Conservation (phyloP, 37 sponge, comb jelly and placozoan species). For the Cladorhizidae sp. region DNA sequence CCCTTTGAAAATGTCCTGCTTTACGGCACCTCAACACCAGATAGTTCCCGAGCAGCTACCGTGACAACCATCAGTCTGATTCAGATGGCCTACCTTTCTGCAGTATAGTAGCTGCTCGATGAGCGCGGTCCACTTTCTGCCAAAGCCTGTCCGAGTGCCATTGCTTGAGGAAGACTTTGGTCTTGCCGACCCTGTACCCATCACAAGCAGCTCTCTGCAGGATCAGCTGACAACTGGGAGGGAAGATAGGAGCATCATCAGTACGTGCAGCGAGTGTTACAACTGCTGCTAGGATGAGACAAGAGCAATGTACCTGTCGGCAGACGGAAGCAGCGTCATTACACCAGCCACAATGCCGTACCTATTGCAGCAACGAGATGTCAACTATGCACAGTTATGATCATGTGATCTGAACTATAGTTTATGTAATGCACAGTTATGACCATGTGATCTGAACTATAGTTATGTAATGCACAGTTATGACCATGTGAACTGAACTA, state of each 20-base stretch:
- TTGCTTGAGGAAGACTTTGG: slow-evolving; percentile 83
- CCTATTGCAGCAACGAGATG: too few species aligned
- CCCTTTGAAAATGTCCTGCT: too few species aligned
- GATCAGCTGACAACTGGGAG: slow-evolving; percentile 41
- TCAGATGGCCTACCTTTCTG: background rate
- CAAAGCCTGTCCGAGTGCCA: slow-evolving; percentile 63
- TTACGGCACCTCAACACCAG: too few species aligned
- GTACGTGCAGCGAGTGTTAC: background rate
- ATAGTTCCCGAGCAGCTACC: too few species aligned
- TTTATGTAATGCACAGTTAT: too few species aligned
- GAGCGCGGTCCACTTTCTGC: slow-evolving; percentile 50
- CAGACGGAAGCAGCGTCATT: background rate
- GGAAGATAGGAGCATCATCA: too few species aligned
- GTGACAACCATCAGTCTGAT: too few species aligned
- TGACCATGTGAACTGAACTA: too few species aligned
- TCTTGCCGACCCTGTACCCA: slow-evolving; percentile 69
- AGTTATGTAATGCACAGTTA: too few species aligned
- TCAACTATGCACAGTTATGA: too few species aligned
- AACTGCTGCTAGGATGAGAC: background rate
- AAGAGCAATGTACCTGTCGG: background rate
- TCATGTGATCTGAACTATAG: too few species aligned
- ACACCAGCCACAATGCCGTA: background rate
- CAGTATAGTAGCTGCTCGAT: slow-evolving; percentile 40
- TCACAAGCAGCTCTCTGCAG: slow-evolving; percentile 33
- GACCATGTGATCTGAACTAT: too few species aligned